Base-by-base conservation (phyloP, 92 coral and sea anemone genomes). In the Heliopora coerulea region DNA sequence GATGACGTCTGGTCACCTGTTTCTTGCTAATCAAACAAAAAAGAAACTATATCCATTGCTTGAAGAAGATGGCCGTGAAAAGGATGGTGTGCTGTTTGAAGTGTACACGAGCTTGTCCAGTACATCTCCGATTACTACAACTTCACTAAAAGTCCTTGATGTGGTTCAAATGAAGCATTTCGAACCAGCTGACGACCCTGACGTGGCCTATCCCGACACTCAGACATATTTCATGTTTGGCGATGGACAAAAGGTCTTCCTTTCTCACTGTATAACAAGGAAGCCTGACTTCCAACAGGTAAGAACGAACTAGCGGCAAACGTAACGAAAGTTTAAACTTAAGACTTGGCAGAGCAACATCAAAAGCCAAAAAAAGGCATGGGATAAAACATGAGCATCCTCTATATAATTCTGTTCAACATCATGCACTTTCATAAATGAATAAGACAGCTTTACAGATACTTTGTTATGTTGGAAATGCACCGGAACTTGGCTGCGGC, bases 211-310 rank as follows among this genome's bases (percentile, higher is more conserved):
- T 69, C 88, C 90, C 17, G 83, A 80, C 42, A 14, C 14, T 58
- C 75, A 79, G 59, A 75, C 68, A 10, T 91, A 85, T 65, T 85
- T 85, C 85, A 74, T 91, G 81, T 88, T 81, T 35, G 97, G 96
- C 3, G 78, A 82, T 62, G 63, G 68, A 27, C 73, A 54, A 0
- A 84, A 79, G 63, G 86, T 75, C 20, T 91, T 59, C 78, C 52
- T 91, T 18, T 76, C 89, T 7, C 97, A 89, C 75, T 76, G 89
- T 60, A 87, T 89, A 8, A 68, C 78, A 40, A 86, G 69, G 62
- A 56, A 56, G 26, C 86, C 89, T 19, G 96, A 88, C 70, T 91
- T 84, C 79, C 82, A 81, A 41, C 97, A 91, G 91, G 97, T 91
- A 73, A 49, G 52, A 6, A 26, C 62, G 30, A 24, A n/a, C n/a